A percentile compares a stretch with the other conserved stretches of the same genome.
These are phyloP conservation scores for Zele albiditarsus DNA, from an alignment of 2,888 invertebrate species.

Conservation along the genomic window DNA sequence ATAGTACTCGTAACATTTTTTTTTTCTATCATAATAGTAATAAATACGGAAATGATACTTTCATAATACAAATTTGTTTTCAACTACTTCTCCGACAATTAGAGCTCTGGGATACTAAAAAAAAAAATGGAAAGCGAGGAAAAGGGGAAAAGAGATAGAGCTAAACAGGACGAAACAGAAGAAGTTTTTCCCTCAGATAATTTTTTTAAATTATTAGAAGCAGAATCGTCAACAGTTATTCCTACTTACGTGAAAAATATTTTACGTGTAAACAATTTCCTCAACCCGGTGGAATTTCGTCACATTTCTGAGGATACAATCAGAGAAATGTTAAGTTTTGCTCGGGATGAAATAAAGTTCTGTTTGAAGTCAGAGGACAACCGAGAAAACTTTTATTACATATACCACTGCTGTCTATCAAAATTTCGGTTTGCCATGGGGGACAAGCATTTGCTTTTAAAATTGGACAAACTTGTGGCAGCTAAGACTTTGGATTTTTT, in stretches of 20 bases:
- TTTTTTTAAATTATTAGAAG: not conserved
- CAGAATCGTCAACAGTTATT: not conserved
- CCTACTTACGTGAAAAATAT: constrained; percentile 34
- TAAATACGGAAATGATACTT: no score
- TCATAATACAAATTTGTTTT: no score
- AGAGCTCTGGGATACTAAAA: no score
- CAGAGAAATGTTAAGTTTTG: constrained; percentile 31
- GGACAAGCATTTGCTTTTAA: constrained; percentile 35
- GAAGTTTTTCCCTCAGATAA: no score
- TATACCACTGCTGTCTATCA: constrained; percentile 17
- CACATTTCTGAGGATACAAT: constrained; percentile 27
- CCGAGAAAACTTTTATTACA: constrained; percentile 22
- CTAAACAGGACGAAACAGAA: no score
- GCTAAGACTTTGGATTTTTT: constrained; percentile 9
- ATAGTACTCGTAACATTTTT: no score
- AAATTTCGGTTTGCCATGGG: constrained; percentile 39
- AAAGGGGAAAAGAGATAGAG: no score
- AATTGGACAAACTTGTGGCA: constrained; percentile 25
- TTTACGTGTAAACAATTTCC: constrained; percentile 33
- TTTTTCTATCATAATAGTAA: no score
- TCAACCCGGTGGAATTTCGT: constrained; percentile 33
- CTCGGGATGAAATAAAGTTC: constrained; percentile 22
- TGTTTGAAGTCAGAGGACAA: constrained; percentile 22
- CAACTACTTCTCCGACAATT: no score
- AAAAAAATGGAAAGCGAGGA: no score